A percentile compares a stretch with the other conserved stretches of the same genome.
Conservation (phyloP, 2,888 invertebrate genomes). For the Acronicta alni region DNA sequence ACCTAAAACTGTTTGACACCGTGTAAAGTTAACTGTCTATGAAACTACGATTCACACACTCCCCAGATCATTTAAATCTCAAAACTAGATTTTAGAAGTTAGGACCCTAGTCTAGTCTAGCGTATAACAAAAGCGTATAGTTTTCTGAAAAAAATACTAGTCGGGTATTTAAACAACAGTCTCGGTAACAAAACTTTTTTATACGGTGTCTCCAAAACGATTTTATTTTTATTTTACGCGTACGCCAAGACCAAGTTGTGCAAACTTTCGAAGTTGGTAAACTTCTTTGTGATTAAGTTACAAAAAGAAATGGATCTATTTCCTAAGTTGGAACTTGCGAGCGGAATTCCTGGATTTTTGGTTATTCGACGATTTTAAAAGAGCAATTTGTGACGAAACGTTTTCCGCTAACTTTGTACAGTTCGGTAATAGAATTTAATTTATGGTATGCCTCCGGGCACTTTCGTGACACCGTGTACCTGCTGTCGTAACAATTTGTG, state of each 20-base stretch:
- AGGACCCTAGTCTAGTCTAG: constrained; percentile 16
- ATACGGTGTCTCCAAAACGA: constrained; percentile 51
- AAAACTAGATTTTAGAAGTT: constrained; percentile 47
- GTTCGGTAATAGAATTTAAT: constrained; percentile 53
- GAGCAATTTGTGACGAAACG: constrained; percentile 51
- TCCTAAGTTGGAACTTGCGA: constrained; percentile 56
- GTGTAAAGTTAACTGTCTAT: constrained; percentile 30
- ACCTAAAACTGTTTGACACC: constrained; percentile 7
- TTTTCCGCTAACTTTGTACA: constrained; percentile 44
- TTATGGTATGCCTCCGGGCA: constrained; percentile 39
- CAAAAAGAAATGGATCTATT: constrained; percentile 69
- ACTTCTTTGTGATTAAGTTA: constrained; percentile 69
- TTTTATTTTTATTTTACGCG: constrained; percentile 70
- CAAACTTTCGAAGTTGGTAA: constrained; percentile 63
- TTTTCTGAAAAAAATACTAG: constrained; percentile 25
- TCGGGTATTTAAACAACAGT: constrained; percentile 53
- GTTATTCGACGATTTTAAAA: constrained; percentile 53
- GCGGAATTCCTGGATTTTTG: constrained; percentile 52
- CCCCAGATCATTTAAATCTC: constrained; percentile 36
- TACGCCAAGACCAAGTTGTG: constrained; percentile 60
- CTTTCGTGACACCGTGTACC: constrained; percentile 37
- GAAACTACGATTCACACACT: constrained; percentile 36
- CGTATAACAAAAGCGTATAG: constrained; percentile 31
- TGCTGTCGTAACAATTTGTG: constrained; percentile 47
- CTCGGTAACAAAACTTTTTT: constrained; percentile 45